Evolutionary conservation across 2,113 vertebrate species (phyloP), one percentile per base, ranked within the genome.

Genomic region (Phasianus colchicus): DNA sequence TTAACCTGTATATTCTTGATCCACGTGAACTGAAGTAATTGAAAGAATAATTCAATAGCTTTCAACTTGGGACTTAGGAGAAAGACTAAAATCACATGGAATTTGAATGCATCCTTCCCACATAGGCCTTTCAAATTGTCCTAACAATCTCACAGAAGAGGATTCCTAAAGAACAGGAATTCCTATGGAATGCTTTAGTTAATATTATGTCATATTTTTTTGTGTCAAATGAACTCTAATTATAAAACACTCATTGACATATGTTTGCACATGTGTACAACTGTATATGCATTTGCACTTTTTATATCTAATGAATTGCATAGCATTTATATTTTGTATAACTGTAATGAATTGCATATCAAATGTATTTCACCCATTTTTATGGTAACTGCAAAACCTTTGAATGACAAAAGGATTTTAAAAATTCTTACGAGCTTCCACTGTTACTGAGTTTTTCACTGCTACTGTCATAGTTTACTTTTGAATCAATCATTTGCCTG

Each of bases 401-500:
- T 58, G 45, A 90, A 42, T 13, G 18, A 64, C 27, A 83, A 16
- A 89, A 25, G 34, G 65, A 65, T 91, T 73, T 52, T 58, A 70
- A 81, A 86, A 85, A 1, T 1, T 55, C 64, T 72, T 67, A 58
- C 40, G 55, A 76, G 42, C 29, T 50, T 11, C 48, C 22, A 13
- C 48, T 50, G 22, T 50, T 50, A 50, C 48, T 24, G 22, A 50
- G 48, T 24, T 50, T 25, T 91, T 66, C n/a, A 48, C 38, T 81
- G 29, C 13, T 1, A 0, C 38, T 83, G 80, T 50, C 54, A 80
- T 36, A 75, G 64, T 84, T 95, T 79, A 86, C 50, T 86, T 92
- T 86, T 58, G 83, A 92, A 83, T 77, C 83, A 89, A 29, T 95
- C 75, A 36, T 61, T 94, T 70, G 45, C 12, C 66, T 92, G 83